Conservation (phyloP, 2,888 invertebrate genomes). For the Ochropleura leucogaster region DNA sequence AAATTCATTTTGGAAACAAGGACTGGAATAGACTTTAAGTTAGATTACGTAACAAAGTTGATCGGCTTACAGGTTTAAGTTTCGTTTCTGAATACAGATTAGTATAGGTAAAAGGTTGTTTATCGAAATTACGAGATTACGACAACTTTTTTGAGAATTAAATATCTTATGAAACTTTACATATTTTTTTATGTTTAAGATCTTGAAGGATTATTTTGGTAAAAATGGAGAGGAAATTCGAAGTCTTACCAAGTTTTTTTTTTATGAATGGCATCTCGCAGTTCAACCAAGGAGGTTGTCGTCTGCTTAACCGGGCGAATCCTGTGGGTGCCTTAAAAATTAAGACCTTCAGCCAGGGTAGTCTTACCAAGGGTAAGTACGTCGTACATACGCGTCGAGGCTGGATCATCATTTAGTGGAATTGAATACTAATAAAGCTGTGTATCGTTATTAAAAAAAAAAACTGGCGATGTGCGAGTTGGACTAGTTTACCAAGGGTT, state of each 20-base stretch:
- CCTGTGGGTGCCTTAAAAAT: too few species aligned
- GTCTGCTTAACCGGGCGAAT: too few species aligned
- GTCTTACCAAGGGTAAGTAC: neutral
- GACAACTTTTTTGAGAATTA: neutral
- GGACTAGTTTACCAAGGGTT: too few species aligned
- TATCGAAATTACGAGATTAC: constrained; percentile 22
- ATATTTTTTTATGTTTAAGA: neutral
- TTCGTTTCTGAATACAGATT: constrained; percentile 45
- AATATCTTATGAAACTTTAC: neutral
- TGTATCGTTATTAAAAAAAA: too few species aligned
- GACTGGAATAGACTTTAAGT: neutral
- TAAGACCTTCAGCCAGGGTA: too few species aligned
- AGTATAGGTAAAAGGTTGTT: constrained; percentile 9
- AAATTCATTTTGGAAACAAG: neutral
- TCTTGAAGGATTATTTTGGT: neutral
- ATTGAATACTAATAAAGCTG: too few species aligned
- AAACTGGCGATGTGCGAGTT: too few species aligned
- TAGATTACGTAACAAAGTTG: constrained; percentile 60
- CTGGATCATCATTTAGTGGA: too few species aligned
- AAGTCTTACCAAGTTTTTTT: neutral
- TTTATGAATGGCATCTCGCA: too few species aligned
- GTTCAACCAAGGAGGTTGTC: too few species aligned
- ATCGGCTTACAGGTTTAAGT: constrained; percentile 45
- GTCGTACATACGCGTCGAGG: too few species aligned
- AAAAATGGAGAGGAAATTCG: neutral